These are phyloP conservation scores for Pseudomyrmex concolor DNA, from an alignment of 1,140 invertebrate genomes.

Conservation along the genomic window DNA sequence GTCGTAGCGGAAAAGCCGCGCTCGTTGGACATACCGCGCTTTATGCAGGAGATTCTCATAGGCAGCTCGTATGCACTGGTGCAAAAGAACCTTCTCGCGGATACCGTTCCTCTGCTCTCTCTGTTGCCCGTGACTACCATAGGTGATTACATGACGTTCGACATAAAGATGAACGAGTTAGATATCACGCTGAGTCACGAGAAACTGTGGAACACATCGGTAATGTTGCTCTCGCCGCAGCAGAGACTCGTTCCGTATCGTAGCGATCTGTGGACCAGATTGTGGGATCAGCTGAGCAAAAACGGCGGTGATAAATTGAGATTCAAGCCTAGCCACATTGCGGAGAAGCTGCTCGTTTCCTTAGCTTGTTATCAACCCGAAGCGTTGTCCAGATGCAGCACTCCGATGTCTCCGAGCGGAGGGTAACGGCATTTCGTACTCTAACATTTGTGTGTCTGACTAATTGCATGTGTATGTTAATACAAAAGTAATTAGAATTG, in stretches of 20 bases:
- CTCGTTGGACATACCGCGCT: conserved; percentile 85
- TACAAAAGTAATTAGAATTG: neutral
- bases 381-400: conserved; percentile 92
- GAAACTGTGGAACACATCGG: conserved; percentile 91
- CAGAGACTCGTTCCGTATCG: conserved; percentile 92
- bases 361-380: conserved; percentile 94
- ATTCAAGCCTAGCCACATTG: conserved; percentile 89
- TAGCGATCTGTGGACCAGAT: conserved; percentile 92
- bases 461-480: conserved; percentile 18
- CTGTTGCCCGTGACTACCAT: conserved; percentile 90
- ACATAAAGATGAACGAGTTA: conserved; percentile 85
- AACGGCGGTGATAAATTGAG: conserved; percentile 86
- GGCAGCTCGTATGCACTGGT: conserved; percentile 90
- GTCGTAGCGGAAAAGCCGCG: conserved; percentile 85
- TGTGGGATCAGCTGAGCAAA: conserved; percentile 90
- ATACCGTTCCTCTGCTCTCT: conserved; percentile 88
- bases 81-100: conserved; percentile 89
- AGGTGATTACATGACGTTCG: conserved; percentile 84
- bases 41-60: conserved; percentile 92
- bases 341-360: conserved; percentile 91
- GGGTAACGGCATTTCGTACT: conserved; percentile 76
- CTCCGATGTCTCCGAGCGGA: conserved; percentile 91
- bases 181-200: conserved; percentile 87
- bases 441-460: neutral
- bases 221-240: conserved; percentile 92